Conservation (phyloP, 2,113 vertebrate species). For the Tachycineta bicolor region DNA sequence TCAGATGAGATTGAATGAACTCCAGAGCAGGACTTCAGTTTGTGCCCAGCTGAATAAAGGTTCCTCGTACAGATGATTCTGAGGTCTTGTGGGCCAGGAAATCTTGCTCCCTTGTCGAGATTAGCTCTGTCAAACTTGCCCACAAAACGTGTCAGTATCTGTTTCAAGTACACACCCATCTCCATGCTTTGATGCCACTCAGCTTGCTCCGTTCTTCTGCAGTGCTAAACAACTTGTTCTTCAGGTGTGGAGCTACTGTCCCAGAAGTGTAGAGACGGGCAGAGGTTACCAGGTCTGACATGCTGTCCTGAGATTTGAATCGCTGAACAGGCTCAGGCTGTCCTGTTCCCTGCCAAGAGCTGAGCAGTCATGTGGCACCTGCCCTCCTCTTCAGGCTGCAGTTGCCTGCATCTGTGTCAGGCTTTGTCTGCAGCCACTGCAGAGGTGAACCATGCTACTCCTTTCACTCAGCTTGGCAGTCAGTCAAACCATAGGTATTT, state of each 20-base stretch:
- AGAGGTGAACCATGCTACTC: neutral
- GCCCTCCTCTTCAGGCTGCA: neutral
- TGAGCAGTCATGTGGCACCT: neutral
- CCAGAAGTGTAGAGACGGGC: neutral
- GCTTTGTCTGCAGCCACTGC: neutral
- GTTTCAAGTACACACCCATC: neutral
- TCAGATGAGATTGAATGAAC: neutral
- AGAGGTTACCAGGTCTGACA: neutral
- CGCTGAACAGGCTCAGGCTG: fast-evolving
- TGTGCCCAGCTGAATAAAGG: neutral
- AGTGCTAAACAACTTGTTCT: neutral
- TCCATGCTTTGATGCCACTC: neutral
- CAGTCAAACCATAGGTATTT: neutral
- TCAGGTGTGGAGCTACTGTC: neutral
- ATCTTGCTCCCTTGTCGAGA: neutral
- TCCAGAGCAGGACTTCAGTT: neutral
- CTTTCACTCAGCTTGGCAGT: neutral
- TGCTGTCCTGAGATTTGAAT: neutral
- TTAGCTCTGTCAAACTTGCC: neutral
- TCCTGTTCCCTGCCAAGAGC: neutral
- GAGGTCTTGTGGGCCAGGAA: neutral
- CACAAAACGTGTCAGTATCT: neutral
- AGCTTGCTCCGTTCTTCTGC: neutral
- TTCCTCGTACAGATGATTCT: neutral
- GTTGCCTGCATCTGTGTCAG: neutral